Evolutionary conservation across 2,113 vertebrate species (phyloP).

Genomic region (Gambusia holbrooki): DNA sequence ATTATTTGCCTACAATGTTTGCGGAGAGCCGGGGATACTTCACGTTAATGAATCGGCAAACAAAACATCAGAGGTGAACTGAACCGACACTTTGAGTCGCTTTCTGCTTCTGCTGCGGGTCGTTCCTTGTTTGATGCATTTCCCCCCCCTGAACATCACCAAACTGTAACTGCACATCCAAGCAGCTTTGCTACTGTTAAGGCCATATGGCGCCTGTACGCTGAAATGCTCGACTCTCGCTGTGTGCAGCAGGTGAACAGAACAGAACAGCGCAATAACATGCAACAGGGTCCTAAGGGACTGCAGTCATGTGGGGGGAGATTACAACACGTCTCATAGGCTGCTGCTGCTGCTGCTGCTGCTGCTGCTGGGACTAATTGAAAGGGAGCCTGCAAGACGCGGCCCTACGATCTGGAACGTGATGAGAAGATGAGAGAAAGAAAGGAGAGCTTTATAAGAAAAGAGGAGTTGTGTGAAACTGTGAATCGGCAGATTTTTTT

Average conservation of each 20-base stretch:
- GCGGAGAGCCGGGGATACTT: constrained; percentile 56
- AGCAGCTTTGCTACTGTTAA: neutral
- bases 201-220: neutral
- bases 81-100: neutral
- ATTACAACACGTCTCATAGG: constrained; percentile 10
- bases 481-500: neutral
- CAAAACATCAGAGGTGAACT: constrained; percentile 25
- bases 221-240: constrained; percentile 12
- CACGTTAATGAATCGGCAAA: constrained; percentile 66
- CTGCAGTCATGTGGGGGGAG: constrained; percentile 14
- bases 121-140: neutral
- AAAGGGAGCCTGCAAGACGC: constrained; percentile 5
- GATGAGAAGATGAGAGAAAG: constrained; percentile 6
- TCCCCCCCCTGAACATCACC: neutral
- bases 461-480: neutral
- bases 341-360: neutral
- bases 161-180: constrained; percentile 10
- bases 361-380: neutral
- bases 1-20: constrained; percentile 76
- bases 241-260: constrained; percentile 23
- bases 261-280: constrained; percentile 40
- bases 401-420: constrained; percentile 10
- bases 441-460: neutral
- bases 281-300: constrained; percentile 31
- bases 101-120: neutral